phyloP scores from a whole-genome alignment of 2,888 invertebrate genomes.

The Aphidius colemani region DNA sequence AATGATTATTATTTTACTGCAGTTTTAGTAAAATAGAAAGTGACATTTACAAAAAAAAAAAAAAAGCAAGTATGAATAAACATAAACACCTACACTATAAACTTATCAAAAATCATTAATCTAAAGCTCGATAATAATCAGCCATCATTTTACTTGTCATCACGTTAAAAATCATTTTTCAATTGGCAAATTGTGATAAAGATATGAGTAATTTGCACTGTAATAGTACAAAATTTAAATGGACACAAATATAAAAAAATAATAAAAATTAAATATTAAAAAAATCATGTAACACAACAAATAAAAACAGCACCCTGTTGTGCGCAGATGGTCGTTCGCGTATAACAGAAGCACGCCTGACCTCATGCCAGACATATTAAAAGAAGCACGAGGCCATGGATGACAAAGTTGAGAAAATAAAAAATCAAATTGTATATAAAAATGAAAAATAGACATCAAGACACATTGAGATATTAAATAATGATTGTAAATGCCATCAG shows the following conservation, averaged over 20 bases:
- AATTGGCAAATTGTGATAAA: constrained; percentile 7
- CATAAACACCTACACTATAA: too few relatives aligned
- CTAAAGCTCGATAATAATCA: too few relatives aligned
- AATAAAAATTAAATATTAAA: constrained; percentile 19
- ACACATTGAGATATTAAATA: too few relatives aligned
- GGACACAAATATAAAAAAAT: constrained; percentile 22
- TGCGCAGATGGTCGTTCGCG: constrained; percentile 42
- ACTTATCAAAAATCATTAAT: too few relatives aligned
- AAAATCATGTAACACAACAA: constrained; percentile 31
- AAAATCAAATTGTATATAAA: neutral
- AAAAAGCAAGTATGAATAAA: too few relatives aligned
- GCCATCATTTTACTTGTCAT: too few relatives aligned
- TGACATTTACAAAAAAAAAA: too few relatives aligned
- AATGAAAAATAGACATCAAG: constrained; percentile 12
- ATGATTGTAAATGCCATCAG: too few relatives aligned
- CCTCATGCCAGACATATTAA: constrained; percentile 58
- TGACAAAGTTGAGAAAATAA: constrained; percentile 23
- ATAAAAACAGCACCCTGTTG: constrained; percentile 34
- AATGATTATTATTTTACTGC: constrained; percentile 9
- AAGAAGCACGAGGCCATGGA: constrained; percentile 46
- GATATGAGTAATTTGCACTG: constrained; percentile 16
- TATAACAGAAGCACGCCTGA: constrained; percentile 50
- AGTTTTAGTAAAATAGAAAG: neutral
- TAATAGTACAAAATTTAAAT: constrained; percentile 22
- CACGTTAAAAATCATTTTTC: too few relatives aligned